These are phyloP conservation scores for Patella depressa DNA, from an alignment of 2,888 invertebrate genomes.

Conservation along the genomic window DNA sequence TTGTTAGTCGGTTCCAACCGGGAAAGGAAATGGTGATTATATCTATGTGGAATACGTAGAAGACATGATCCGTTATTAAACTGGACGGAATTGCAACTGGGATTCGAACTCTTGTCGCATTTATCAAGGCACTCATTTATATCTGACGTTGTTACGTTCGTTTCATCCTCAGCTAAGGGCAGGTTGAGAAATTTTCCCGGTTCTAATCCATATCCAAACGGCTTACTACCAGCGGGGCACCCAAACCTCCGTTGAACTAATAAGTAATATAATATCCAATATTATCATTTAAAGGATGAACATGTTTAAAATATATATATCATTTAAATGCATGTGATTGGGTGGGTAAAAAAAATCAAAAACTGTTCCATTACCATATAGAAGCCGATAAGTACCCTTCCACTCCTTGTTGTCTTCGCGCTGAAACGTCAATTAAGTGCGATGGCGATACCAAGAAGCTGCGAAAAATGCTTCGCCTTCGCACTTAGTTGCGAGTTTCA, in stretches of 20 bases:
- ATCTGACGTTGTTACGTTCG: background rate
- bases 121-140: background rate
- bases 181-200: background rate
- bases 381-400: too few relatives aligned
- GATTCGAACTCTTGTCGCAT: background rate
- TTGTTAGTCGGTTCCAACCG: background rate
- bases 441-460: too few relatives aligned
- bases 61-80: background rate
- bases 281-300: too few relatives aligned
- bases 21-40: background rate
- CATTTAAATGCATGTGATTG: too few relatives aligned
- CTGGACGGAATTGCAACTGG: background rate
- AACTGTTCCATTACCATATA: too few relatives aligned
- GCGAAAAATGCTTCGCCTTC: too few relatives aligned
- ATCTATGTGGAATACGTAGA: background rate
- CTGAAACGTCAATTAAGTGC: too few relatives aligned
- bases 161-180: constrained; percentile 2
- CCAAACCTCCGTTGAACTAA: background rate
- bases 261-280: too few relatives aligned
- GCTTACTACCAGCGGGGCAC: background rate
- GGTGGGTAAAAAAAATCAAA: too few relatives aligned
- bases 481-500: too few relatives aligned
- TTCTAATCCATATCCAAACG: background rate
- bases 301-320: too few relatives aligned
- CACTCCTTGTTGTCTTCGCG: too few relatives aligned